Evolutionary conservation across 2,113 vertebrate genomes (phyloP).

Genomic region (Beaufortia kweichowensis): DNA sequence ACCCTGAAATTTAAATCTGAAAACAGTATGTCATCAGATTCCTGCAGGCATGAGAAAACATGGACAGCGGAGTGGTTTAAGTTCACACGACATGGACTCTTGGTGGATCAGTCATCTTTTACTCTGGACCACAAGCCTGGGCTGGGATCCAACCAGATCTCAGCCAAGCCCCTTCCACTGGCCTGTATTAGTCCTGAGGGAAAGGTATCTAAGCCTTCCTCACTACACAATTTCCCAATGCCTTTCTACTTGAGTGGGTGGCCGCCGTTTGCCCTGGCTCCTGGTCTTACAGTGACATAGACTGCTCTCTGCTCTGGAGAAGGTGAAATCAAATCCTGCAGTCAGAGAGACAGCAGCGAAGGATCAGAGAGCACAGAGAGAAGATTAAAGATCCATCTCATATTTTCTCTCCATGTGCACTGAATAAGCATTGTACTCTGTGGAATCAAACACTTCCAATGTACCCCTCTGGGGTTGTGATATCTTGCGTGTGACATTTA

Average conservation of each 20-base stretch:
- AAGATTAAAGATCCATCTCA: constrained; percentile 40
- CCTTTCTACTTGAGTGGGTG: constrained; percentile 44
- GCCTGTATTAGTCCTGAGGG: constrained; percentile 35
- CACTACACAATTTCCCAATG: constrained; percentile 24
- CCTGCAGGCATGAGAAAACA: constrained; percentile 9
- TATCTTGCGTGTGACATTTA: constrained; percentile 29
- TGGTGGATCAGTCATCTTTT: constrained; percentile 47
- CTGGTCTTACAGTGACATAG: constrained; percentile 38
- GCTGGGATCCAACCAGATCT: constrained; percentile 42
- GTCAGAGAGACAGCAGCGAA: constrained; percentile 31
- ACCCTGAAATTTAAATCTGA: neutral
- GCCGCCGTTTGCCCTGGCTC: constrained; percentile 25
- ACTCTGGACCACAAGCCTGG: constrained; percentile 48
- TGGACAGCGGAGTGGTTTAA: constrained; percentile 30
- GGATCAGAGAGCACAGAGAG: constrained; percentile 16
- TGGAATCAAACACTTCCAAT: constrained; percentile 25
- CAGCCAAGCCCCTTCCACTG: constrained; percentile 30
- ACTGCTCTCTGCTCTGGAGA: constrained; percentile 22
- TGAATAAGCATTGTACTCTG: constrained; percentile 18
- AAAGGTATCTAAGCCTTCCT: constrained; percentile 44
- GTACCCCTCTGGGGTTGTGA: constrained; percentile 22
- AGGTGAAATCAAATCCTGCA: constrained; percentile 24
- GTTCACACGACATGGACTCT: constrained; percentile 50
- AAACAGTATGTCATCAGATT: constrained; percentile 9
- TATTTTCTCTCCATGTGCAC: constrained; percentile 23